These are phyloP conservation scores for Campylomormyrus tamandua DNA, from an alignment of 2,113 vertebrate species.

Conservation along the genomic window DNA sequence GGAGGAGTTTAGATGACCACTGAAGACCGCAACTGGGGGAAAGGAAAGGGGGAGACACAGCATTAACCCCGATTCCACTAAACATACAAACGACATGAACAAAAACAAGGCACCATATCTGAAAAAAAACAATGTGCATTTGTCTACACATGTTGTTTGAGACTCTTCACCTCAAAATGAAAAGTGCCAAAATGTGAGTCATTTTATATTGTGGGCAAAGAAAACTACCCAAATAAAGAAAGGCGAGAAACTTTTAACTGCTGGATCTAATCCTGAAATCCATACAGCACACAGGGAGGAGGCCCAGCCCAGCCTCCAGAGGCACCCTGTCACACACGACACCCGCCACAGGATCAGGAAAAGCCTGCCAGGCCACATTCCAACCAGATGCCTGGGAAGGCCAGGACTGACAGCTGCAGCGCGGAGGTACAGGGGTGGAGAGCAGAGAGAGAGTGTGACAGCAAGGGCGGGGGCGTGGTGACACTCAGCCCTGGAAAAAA, in stretches of 20 bases:
- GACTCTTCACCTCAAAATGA: background rate
- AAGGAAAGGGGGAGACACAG: constrained; percentile 9
- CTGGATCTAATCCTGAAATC: background rate
- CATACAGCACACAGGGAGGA: background rate
- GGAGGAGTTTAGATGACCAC: constrained; percentile 85
- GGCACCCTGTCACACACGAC: background rate
- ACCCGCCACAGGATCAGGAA: background rate
- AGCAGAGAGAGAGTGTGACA: background rate
- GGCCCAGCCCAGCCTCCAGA: background rate
- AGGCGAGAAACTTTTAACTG: background rate
- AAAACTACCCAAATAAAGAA: background rate
- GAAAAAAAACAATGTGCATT: background rate
- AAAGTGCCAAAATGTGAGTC: background rate
- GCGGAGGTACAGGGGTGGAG: background rate
- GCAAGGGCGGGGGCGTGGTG: background rate
- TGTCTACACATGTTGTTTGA: background rate
- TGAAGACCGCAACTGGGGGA: constrained; percentile 73
- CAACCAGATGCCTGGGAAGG: background rate
- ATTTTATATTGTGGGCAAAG: background rate
- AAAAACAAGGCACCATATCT: background rate
- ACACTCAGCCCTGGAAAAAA: background rate
- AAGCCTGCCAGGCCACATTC: background rate
- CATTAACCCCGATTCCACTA: background rate
- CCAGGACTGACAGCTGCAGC: background rate
- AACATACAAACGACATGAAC: background rate